A percentile compares a stretch with the other conserved stretches of the same genome.
These are phyloP conservation scores for Polymixis lichenea DNA, from an alignment of 2,888 invertebrate genomes.

Conservation along the genomic window DNA sequence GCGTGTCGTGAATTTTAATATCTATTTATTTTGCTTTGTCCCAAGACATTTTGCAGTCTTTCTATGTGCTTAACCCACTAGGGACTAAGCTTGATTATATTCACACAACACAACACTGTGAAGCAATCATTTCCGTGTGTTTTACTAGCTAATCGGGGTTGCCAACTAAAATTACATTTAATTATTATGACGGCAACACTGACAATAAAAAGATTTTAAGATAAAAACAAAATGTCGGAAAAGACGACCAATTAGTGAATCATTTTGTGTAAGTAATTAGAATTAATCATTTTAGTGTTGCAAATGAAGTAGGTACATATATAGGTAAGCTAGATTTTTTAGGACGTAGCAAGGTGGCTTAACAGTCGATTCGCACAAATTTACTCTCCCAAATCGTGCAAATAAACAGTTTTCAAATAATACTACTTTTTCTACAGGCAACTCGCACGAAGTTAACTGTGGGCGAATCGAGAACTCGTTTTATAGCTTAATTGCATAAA, in stretches of 20 bases:
- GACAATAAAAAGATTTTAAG: slow-evolving; percentile 65
- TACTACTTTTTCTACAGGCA: no score
- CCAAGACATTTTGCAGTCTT: background rate
- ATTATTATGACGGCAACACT: slow-evolving; percentile 63
- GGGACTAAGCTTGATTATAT: slow-evolving; percentile 19
- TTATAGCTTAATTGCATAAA: no score
- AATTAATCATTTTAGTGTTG: slow-evolving; percentile 39
- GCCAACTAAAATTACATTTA: slow-evolving; percentile 65
- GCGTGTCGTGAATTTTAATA: background rate
- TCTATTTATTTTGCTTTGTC: background rate
- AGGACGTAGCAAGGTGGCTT: background rate
- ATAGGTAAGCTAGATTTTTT: background rate
- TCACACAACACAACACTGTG: slow-evolving; percentile 38
- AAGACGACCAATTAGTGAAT: slow-evolving; percentile 57
- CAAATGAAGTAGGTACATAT: background rate
- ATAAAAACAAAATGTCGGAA: slow-evolving; percentile 59
- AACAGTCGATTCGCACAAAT: no score
- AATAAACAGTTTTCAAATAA: no score
- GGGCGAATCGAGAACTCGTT: no score
- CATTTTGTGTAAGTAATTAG: slow-evolving; percentile 59
- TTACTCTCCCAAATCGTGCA: no score
- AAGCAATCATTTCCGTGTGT: slow-evolving; percentile 52
- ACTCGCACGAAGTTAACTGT: no score
- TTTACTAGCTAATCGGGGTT: slow-evolving; percentile 52
- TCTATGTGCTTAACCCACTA: slow-evolving; percentile 11